phyloP scores from a whole-genome alignment of 2,113 vertebrate species.

The Carettochelys insculpta region DNA sequence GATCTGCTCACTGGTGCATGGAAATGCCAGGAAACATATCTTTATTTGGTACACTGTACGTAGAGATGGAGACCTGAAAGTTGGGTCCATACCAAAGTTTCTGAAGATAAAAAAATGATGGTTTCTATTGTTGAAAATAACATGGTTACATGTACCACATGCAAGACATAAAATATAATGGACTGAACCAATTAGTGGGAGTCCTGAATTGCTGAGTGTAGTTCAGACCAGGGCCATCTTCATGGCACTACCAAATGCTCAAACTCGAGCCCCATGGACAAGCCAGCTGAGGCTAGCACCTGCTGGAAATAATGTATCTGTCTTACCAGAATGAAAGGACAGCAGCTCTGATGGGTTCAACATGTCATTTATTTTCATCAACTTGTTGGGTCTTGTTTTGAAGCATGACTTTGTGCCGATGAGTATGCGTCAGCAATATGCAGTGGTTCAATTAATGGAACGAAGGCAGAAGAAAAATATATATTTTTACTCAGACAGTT shows the following conservation, averaged over 20 bases:
- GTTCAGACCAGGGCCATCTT: not conserved
- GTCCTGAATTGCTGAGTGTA: not conserved
- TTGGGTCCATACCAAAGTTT: not conserved
- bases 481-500: slow-evolving; percentile 29
- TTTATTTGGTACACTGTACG: not conserved
- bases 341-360: not conserved
- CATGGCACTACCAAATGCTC: not conserved
- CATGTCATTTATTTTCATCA: slow-evolving; percentile 30
- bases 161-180: not conserved
- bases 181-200: not conserved
- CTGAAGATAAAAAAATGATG: not conserved
- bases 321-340: not conserved
- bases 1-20: not conserved
- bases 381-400: not conserved
- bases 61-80: not conserved
- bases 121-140: not conserved
- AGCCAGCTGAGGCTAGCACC: not conserved
- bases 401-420: slow-evolving; percentile 24
- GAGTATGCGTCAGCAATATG: not conserved
- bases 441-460: slow-evolving; percentile 11
- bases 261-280: not conserved
- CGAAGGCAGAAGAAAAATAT: slow-evolving; percentile 24
- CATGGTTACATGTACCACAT: not conserved
- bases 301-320: not conserved
- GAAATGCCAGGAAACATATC: not conserved